A percentile compares a stretch with the other conserved stretches of the same genome.
Evolutionary conservation across 2,113 vertebrate species (phyloP).

Genomic region (Macquaria australasica): DNA sequence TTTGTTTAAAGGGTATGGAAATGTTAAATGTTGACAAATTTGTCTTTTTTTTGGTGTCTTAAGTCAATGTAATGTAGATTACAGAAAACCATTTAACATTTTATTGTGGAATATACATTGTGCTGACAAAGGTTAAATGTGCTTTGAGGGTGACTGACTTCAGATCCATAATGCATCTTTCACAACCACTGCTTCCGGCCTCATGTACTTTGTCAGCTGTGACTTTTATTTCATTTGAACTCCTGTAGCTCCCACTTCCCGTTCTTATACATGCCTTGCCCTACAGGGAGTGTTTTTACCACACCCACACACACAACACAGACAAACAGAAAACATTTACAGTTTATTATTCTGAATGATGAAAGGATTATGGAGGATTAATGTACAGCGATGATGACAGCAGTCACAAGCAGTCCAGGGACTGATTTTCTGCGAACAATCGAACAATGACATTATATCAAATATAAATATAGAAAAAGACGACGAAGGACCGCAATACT

Average conservation of each 20-base stretch:
- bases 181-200: neutral
- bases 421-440: conserved; percentile 2
- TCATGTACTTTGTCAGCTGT: neutral
- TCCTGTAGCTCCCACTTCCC: neutral
- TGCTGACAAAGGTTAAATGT: neutral
- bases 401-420: conserved; percentile 15
- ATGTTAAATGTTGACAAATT: neutral
- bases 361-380: conserved; percentile 2
- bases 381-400: conserved; percentile 9
- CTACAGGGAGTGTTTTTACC: neutral
- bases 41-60: neutral
- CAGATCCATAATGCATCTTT: neutral
- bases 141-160: neutral
- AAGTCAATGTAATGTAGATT: neutral
- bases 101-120: neutral
- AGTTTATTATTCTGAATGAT: conserved; percentile 12
- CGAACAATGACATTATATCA: conserved; percentile 11
- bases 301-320: neutral
- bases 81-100: neutral
- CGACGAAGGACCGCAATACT: neutral
- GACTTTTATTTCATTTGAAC: neutral
- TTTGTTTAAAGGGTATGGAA: neutral
- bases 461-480: conserved; percentile 64
- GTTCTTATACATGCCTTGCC: neutral
- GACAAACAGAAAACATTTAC: neutral